Evolutionary conservation across 1,140 invertebrate genomes (phyloP).

Genomic region (Linepithema humile): DNA sequence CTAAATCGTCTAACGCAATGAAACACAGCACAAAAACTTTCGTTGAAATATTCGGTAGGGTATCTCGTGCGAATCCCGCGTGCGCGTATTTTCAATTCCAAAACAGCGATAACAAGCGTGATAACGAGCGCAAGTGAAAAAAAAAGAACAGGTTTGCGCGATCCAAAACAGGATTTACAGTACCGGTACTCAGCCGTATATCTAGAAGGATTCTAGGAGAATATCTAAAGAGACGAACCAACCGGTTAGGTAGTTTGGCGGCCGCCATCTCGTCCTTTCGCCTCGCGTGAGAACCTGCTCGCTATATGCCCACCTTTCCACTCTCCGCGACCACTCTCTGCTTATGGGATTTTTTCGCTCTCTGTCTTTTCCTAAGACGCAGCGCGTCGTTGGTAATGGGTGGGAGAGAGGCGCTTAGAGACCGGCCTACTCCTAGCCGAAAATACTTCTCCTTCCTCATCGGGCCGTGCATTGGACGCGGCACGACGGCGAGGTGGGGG

Average conservation of each 20-base stretch:
- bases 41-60: not conserved
- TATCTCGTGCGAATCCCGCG: not conserved
- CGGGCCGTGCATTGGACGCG: conserved; percentile 26
- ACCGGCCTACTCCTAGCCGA: conserved; percentile 47
- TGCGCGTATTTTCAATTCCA: not conserved
- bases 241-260: conserved; percentile 82
- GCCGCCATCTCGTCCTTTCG: conserved; percentile 81
- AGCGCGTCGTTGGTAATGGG: too few relatives aligned
- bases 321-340: conserved; percentile 64
- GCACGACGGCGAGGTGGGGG: conserved; percentile 29
- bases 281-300: conserved; percentile 78
- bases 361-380: conserved; percentile 26
- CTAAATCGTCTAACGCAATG: not conserved
- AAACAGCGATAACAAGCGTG: not conserved
- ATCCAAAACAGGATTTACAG: conserved; percentile 49
- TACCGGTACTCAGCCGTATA: conserved; percentile 53
- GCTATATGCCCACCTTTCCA: conserved; percentile 69
- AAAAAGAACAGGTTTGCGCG: conserved; percentile 2
- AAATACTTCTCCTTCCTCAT: conserved; percentile 55
- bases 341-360: conserved; percentile 62
- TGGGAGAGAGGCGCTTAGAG: not conserved
- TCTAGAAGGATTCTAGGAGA: conserved; percentile 77
- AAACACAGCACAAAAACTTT: not conserved
- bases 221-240: conserved; percentile 74
- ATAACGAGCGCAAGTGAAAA: not conserved